Evolutionary conservation across 2,888 invertebrate genomes (phyloP).

Genomic region (Dinocampus coccinellae): DNA sequence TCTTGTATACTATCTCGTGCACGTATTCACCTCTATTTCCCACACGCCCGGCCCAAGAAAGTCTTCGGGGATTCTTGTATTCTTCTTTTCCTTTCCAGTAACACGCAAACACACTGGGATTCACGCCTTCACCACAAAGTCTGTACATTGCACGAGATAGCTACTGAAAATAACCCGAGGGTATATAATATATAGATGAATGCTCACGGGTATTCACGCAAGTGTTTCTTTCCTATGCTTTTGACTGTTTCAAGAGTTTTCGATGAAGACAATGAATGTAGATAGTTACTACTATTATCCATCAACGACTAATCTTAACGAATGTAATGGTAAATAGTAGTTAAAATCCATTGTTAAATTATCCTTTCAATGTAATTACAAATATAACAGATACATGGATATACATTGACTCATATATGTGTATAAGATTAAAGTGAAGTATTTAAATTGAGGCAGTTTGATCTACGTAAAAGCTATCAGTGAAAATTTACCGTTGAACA

Average conservation of each 20-base stretch:
- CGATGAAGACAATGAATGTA: not conserved
- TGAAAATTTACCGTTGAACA: conserved; percentile 35
- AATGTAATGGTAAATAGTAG: not conserved
- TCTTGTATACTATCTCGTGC: conserved; percentile 4
- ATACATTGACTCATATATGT: not conserved
- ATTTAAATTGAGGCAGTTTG: conserved; percentile 18
- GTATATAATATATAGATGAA: conserved; percentile 23
- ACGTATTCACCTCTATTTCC: conserved; percentile 20
- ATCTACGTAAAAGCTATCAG: conserved; percentile 20
- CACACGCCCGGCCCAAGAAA: conserved; percentile 11
- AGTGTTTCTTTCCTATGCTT: conserved; percentile 20
- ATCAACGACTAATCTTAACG: not conserved
- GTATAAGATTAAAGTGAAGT: conserved; percentile 2
- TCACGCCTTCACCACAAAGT: conserved; percentile 25
- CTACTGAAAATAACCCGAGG: conserved; percentile 31
- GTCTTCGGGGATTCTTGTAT: conserved; percentile 30
- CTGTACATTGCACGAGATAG: conserved; percentile 17
- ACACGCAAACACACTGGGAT: conserved; percentile 30
- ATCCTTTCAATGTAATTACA: not conserved
- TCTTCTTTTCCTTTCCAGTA: conserved; percentile 6
- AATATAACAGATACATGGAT: not conserved
- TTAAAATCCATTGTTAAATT: not conserved
- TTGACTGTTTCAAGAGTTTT: not conserved
- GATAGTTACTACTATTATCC: not conserved
- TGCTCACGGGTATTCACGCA: conserved; percentile 17